These are phyloP conservation scores for Dolomedes plantarius DNA, from an alignment of 2,888 invertebrate genomes.

Conservation along the genomic window DNA sequence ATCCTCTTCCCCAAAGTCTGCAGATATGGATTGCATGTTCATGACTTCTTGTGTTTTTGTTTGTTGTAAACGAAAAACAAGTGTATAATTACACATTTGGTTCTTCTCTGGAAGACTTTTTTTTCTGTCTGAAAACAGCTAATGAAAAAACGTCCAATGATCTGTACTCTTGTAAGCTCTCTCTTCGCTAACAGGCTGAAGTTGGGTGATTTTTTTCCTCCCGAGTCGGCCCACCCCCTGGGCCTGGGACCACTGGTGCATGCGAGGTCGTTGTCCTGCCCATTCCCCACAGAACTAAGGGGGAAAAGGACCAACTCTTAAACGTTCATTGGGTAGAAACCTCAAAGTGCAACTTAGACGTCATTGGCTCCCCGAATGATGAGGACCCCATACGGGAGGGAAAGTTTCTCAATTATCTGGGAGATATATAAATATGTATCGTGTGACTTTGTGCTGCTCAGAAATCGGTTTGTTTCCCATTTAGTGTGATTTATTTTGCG, in stretches of 20 bases:
- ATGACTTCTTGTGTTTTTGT: no score
- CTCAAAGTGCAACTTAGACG: not conserved
- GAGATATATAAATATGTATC: not conserved
- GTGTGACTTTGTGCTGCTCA: not conserved
- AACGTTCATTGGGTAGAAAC: slow-evolving; percentile 3
- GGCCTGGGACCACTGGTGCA: not conserved
- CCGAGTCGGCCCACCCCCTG: not conserved
- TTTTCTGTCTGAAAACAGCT: no score
- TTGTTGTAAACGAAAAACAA: no score
- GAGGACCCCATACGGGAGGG: not conserved
- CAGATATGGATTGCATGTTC: no score
- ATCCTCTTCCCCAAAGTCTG: no score
- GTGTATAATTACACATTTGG: no score
- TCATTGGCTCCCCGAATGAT: not conserved
- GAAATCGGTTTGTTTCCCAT: no score
- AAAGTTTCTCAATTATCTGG: not conserved
- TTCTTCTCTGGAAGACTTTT: no score
- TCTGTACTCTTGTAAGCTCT: not conserved
- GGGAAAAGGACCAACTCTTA: not conserved
- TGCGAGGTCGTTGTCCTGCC: slow-evolving; percentile 13
- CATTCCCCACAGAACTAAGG: not conserved
- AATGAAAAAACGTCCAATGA: not conserved
- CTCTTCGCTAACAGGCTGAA: not conserved
- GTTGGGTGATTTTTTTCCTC: not conserved
- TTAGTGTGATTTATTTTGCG: no score